phyloP scores from a whole-genome alignment of 2,888 invertebrate species.

The Deilephila elpenor region DNA sequence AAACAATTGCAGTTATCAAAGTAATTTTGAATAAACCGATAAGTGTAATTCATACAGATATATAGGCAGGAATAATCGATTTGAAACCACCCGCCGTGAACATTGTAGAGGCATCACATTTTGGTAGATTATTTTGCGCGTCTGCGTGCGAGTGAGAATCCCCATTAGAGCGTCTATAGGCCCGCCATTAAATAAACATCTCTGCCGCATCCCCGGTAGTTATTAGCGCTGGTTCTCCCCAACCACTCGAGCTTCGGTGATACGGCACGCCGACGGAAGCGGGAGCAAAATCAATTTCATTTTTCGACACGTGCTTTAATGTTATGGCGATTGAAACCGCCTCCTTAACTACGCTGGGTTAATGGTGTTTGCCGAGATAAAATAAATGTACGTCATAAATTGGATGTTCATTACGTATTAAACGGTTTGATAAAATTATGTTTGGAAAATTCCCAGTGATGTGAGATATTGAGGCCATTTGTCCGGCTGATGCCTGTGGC shows the following conservation, averaged over 20 bases:
- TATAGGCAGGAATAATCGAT: neutral
- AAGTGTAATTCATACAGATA: neutral
- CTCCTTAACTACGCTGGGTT: slow-evolving; percentile 39
- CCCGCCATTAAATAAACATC: slow-evolving; percentile 84
- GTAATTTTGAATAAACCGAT: neutral
- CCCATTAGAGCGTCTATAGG: slow-evolving; percentile 80
- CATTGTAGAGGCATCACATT: slow-evolving; percentile 32
- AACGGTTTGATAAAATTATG: slow-evolving; percentile 26
- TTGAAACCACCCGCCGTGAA: slow-evolving; percentile 7
- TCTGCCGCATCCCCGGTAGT: slow-evolving; percentile 77
- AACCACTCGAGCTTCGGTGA: slow-evolving; percentile 76
- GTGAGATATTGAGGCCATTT: slow-evolving; percentile 17
- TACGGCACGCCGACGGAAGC: slow-evolving; percentile 81
- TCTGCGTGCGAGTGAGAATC: slow-evolving; percentile 54
- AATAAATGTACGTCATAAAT: slow-evolving; percentile 29
- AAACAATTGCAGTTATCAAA: neutral
- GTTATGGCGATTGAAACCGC: slow-evolving; percentile 70
- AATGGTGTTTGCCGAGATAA: slow-evolving; percentile 29
- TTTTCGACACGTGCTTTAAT: slow-evolving; percentile 82
- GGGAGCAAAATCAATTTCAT: slow-evolving; percentile 82
- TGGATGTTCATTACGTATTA: slow-evolving; percentile 28
- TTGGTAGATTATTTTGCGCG: slow-evolving; percentile 54
- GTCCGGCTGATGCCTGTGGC: slow-evolving; percentile 9
- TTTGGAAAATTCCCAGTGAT: neutral
- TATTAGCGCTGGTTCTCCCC: slow-evolving; percentile 79